phyloP scores from a whole-genome alignment of 2,797 vertebrate species.

The Leuciscus waleckii region DNA sequence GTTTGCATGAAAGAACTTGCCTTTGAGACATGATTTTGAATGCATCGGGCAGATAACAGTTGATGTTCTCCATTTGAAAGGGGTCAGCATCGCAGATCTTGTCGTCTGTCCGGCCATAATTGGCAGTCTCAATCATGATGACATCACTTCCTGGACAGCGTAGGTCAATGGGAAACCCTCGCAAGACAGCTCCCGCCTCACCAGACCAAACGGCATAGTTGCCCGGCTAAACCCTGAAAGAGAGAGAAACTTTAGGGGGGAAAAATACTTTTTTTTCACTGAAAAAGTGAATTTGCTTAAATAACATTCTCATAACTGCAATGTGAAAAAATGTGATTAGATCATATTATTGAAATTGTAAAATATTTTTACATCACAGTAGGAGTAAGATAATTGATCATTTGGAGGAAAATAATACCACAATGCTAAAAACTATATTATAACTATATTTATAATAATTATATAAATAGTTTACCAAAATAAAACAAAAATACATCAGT shows the following conservation, averaged over 20 bases:
- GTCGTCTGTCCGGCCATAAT: slow-evolving; percentile 98
- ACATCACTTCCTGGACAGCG: slow-evolving; percentile 99
- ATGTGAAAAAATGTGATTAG: background rate
- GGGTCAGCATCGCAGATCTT: slow-evolving; percentile 99
- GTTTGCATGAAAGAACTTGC: slow-evolving; percentile 71
- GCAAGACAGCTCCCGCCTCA: slow-evolving; percentile 95
- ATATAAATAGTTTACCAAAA: too few relatives aligned
- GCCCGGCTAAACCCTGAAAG: slow-evolving; percentile 93
- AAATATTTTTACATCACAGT: background rate
- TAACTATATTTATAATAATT: background rate
- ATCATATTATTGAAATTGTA: background rate
- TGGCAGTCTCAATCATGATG: slow-evolving; percentile 98
- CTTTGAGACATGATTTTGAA: slow-evolving; percentile 99
- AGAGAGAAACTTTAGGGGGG: slow-evolving; percentile 7
- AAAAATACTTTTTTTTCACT: background rate
- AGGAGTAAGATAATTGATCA: too few relatives aligned
- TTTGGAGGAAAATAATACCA: background rate
- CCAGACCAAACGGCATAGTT: slow-evolving; percentile 94
- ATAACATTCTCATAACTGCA: background rate
- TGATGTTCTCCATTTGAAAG: slow-evolving; percentile 99
- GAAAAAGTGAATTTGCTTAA: background rate
- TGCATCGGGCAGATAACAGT: slow-evolving; percentile 99
- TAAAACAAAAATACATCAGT: too few relatives aligned
- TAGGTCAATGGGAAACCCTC: slow-evolving; percentile 98
- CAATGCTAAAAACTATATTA: background rate